A percentile compares a stretch with the other conserved stretches of the same genome.
Conservation (phyloP, 2,113 vertebrate genomes). For the Myiozetetes cayanensis region DNA sequence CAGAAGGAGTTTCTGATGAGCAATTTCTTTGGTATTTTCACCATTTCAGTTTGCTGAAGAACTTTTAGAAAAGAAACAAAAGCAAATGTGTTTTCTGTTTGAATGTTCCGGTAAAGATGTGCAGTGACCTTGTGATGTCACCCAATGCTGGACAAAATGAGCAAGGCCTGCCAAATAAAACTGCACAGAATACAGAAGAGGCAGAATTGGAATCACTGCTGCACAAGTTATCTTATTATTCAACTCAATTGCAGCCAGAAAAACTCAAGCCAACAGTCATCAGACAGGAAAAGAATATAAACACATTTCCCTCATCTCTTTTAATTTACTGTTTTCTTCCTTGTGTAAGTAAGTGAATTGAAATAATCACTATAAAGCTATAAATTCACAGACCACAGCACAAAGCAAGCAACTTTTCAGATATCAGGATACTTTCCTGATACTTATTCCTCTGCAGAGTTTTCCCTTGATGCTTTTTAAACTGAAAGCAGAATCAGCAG, state of each 20-base stretch:
- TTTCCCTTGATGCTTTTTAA: neutral
- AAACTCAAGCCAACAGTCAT: neutral
- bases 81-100: neutral
- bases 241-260: neutral
- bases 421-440: neutral
- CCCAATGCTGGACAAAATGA: neutral
- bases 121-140: conserved; percentile 9
- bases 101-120: conserved; percentile 6
- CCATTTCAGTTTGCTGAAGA: neutral
- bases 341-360: neutral
- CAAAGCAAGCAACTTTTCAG: neutral
- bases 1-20: neutral
- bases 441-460: neutral
- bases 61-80: neutral
- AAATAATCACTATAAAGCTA: neutral
- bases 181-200: neutral
- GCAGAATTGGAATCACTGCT: conserved; percentile 10
- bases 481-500: neutral
- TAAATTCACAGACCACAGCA: neutral
- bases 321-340: conserved; percentile 3
- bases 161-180: neutral
- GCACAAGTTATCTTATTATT: conserved; percentile 18
- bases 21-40: neutral
- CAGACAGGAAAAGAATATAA: neutral
- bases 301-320: neutral